Evolutionary conservation across 2,888 invertebrate species (phyloP).

Genomic region (Leptura quadrifasciata): DNA sequence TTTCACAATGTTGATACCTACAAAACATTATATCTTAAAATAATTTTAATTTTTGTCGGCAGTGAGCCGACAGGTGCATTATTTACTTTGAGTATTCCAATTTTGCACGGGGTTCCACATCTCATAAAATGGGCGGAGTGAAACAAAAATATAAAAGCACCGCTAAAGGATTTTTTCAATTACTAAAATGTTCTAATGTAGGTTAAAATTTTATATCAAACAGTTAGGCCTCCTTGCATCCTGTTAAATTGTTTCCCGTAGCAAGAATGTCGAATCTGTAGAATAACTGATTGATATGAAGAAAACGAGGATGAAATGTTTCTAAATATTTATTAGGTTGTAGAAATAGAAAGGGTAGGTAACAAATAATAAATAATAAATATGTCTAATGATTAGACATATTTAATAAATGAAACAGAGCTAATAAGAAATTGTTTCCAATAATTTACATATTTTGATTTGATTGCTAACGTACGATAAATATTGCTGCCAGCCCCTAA

Average conservation of each 20-base stretch:
- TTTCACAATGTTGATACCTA: not conserved
- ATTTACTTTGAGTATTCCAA: not conserved
- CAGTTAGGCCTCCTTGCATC: not conserved
- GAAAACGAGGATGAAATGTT: too few species aligned
- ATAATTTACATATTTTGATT: too few species aligned
- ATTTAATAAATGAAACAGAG: too few species aligned
- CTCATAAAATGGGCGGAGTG: not conserved
- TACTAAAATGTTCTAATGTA: not conserved
- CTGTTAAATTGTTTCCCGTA: not conserved
- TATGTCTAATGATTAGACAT: too few species aligned
- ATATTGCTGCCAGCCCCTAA: too few species aligned
- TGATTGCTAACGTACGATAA: too few species aligned
- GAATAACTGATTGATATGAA: too few species aligned
- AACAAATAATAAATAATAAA: too few species aligned
- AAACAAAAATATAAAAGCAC: not conserved
- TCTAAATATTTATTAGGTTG: too few species aligned
- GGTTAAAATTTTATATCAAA: constrained; percentile 1
- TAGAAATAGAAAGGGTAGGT: too few species aligned
- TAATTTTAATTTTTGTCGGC: not conserved
- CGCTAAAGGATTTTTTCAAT: constrained; percentile 3
- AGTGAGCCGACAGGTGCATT: not conserved
- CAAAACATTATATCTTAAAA: not conserved
- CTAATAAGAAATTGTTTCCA: too few species aligned
- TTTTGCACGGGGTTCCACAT: constrained; percentile 3
- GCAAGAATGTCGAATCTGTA: not conserved